phyloP scores from a whole-genome alignment of 2,797 vertebrate genomes.

The Falco naumanni region DNA sequence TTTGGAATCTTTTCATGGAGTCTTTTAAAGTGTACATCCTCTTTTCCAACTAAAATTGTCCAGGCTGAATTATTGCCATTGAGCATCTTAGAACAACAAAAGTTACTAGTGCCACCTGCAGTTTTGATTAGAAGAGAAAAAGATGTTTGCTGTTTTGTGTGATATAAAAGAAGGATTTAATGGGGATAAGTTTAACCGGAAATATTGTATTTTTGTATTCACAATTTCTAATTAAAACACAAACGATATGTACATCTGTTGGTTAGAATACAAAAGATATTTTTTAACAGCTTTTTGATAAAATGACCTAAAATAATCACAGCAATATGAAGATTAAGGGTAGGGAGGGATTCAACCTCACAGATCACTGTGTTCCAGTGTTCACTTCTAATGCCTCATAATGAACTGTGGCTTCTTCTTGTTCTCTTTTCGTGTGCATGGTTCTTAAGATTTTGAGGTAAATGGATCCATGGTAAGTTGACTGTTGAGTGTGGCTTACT shows the following conservation, averaged over 20 bases:
- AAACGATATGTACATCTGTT: background rate
- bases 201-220: background rate
- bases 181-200: background rate
- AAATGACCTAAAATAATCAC: background rate
- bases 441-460: background rate
- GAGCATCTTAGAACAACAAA: background rate
- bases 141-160: background rate
- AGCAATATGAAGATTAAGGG: background rate
- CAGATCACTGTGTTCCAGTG: background rate
- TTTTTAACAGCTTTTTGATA: background rate
- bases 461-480: background rate
- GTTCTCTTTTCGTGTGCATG: background rate
- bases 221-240: background rate
- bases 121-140: background rate
- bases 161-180: background rate
- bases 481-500: background rate
- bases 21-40: background rate
- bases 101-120: conserved; percentile 21
- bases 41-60: background rate
- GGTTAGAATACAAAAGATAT: background rate
- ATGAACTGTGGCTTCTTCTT: background rate
- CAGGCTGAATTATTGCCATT: background rate
- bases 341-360: background rate
- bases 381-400: background rate
- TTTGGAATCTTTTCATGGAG: background rate